Base-by-base conservation (phyloP, 1,140 invertebrate species). In the Procambarus virginalis region DNA sequence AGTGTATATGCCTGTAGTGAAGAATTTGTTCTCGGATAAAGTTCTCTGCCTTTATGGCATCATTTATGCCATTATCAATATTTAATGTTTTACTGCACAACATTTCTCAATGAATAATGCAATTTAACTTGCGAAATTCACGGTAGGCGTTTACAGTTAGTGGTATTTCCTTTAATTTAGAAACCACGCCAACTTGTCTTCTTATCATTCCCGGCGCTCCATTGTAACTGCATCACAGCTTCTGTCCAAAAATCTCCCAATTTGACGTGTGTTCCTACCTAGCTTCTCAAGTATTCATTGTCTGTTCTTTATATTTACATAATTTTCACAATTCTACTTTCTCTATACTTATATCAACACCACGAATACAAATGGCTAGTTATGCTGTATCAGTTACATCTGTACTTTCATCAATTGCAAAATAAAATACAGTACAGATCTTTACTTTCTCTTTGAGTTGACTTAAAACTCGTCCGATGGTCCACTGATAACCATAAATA, bases 321-420 rank as follows among this genome's bases (percentile, higher is more conserved):
- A 17, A 85, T 49, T 73, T 83, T 58, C 84, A 85, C 84, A 77
- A 85, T 45, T 84, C 84, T 49, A 55, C 77, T 58, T 77, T 0
- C 14, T 58, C 22, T 73, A 76, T 51, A 76, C 22, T 85, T 34
- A 51, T 20, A 85, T 85, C 84, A 2, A 85, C 84, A 46, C 84
- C 70, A 8, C 14, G 73, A 34, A 85, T 85, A 58, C 76, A 85
- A 76, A 85, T 48, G n/a, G 70, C 70, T 20, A 85, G 84, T 85
- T 85, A 20, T 77, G 73, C 84, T 76, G 77, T 73, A 76, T 76
- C 84, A 76, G 10, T 84, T 46, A 84, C 5, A 46, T 84, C 83
- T 9, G 83, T 84, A 48, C 34, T 73, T 84, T 84, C 83, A 84
- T 84, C 83, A 75, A 46, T 84, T 46, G 68, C 64, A 84, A 84